Evolutionary conservation across 2,113 vertebrate genomes (phyloP).

Genomic region (Cynocephalus volans): DNA sequence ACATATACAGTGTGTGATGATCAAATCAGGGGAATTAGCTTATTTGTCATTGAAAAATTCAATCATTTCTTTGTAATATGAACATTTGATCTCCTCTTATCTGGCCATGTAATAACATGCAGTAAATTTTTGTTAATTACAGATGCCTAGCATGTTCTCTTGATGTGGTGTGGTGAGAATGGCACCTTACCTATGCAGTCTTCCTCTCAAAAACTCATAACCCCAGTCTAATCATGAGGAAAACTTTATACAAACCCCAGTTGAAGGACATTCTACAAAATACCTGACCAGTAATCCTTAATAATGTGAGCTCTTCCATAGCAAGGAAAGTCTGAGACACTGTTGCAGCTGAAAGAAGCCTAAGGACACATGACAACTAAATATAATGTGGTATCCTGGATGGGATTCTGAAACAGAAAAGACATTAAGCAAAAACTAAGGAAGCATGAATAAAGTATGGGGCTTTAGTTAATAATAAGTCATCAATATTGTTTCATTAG

Average conservation of each 20-base stretch:
- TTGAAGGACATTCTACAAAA: not conserved
- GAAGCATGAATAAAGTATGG: not conserved
- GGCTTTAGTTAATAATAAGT: not conserved
- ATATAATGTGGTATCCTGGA: not conserved
- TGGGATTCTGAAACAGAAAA: not conserved
- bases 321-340: not conserved
- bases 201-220: not conserved
- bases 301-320: not conserved
- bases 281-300: not conserved
- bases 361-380: not conserved
- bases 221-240: not conserved
- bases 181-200: not conserved
- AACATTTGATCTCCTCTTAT: too few species aligned
- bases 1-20: too few species aligned
- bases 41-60: too few species aligned
- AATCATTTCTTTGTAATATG: too few species aligned
- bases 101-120: too few species aligned
- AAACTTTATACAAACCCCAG: not conserved
- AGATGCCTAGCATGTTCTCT: not conserved
- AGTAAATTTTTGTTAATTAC: too few species aligned
- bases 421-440: not conserved
- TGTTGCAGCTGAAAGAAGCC: not conserved
- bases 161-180: not conserved
- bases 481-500: not conserved
- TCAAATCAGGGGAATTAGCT: too few species aligned